Percentiles rank a stretch among this genome's conserved stretches.
phyloP scores from a whole-genome alignment of 2,888 invertebrate genomes.

The Lymantria monacha region DNA sequence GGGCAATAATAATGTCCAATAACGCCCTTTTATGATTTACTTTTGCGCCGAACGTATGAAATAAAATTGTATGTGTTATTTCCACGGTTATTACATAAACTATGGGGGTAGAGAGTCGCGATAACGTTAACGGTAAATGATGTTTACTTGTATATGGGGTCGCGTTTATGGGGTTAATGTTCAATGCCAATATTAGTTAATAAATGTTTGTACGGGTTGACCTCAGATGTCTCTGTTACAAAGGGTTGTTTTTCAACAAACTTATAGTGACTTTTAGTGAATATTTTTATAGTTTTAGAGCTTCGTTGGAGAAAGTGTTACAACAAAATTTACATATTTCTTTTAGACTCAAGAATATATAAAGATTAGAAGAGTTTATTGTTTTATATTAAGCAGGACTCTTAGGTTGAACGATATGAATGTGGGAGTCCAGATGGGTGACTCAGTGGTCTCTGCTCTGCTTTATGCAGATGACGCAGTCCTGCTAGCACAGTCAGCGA shows the following conservation, averaged over 20 bases:
- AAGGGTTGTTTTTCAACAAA: background rate
- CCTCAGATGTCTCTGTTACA: constrained; percentile 5
- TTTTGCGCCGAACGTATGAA: constrained; percentile 51
- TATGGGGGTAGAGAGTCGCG: constrained; percentile 5
- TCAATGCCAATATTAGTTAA: constrained; percentile 9
- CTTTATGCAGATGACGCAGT: too few species aligned
- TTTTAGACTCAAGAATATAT: too few species aligned
- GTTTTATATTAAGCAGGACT: too few species aligned
- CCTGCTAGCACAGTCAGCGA: too few species aligned
- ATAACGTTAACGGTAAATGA: constrained; percentile 7
- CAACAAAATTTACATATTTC: too few species aligned
- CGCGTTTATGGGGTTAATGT: constrained; percentile 10
- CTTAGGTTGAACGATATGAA: too few species aligned
- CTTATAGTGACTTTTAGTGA: background rate
- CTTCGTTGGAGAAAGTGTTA: too few species aligned
- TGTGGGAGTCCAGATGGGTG: too few species aligned
- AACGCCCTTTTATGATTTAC: constrained; percentile 70
- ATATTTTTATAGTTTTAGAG: too few species aligned
- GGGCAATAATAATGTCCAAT: constrained; percentile 72
- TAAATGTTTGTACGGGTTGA: constrained; percentile 3
- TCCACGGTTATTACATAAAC: constrained; percentile 27
- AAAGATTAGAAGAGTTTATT: too few species aligned
- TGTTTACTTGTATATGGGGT: constrained; percentile 15
- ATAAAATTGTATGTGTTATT: constrained; percentile 58
- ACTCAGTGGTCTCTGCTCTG: too few species aligned